Base-by-base conservation (phyloP, 1,140 invertebrate genomes). In the Drosophila micromelanica region DNA sequence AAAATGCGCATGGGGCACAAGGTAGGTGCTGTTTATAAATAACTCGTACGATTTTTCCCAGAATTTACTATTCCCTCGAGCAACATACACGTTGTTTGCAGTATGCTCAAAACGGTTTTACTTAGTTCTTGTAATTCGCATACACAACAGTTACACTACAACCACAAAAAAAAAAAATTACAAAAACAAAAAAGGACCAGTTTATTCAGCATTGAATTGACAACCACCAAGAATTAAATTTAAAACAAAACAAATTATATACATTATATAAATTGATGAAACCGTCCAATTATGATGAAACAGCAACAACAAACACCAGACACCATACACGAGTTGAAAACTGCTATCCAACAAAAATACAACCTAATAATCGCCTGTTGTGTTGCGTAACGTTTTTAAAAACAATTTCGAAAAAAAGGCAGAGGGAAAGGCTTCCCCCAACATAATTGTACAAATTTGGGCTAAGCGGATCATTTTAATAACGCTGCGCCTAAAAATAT, bases 151-250 rank as follows among this genome's bases (percentile, higher is more conserved):
- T 59, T 51, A 61, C 62, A 67, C 62, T 45, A 55, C 38, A 56
- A 63, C 63, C 42, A 56, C 52, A 56, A 57, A 13, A 37, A 54
- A n/a, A 13, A 54, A 15, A n/a, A n/a, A n/a, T n/a, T n/a, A n/a
- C n/a, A n/a, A 45, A 38, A 23, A 71, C 60, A 80, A 76, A 74
- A 72, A 87, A 76, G 82, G 82, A 89, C 82, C 82, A 87, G 82
- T 87, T 89, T 87, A 78, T 86, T 86, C 81, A 87, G 49, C 62
- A 86, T 62, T 85, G 81, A 85, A 86, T 87, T 82, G 75, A 86
- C 81, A 87, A 87, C 81, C 81, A 86, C 82, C 82, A 86, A 86
- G 55, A 69, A 72, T 61, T 62, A 68, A 86, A 86, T 57, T 57
- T 56, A 20, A 46, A 67, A 72, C 17, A 20, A 72, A 48, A 56